Evolutionary conservation across 2,797 vertebrate species (phyloP).

Genomic region (Bradypodion pumilum): DNA sequence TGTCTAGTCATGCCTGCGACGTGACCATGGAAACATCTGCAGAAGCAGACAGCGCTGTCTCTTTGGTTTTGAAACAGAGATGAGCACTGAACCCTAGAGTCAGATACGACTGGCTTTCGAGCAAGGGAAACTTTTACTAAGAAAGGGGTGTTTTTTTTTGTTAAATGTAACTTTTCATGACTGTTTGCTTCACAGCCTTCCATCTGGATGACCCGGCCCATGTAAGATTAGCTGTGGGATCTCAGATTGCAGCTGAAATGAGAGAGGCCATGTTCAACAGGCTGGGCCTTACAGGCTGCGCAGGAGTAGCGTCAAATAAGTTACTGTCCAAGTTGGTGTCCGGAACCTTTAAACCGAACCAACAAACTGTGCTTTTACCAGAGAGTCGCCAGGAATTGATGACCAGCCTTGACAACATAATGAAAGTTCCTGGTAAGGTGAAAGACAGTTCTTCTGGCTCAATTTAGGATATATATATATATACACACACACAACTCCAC

Average conservation of each 20-base stretch:
- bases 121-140: too few species aligned
- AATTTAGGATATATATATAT: not conserved
- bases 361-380: conserved; percentile 88
- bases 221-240: conserved; percentile 79
- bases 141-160: not conserved
- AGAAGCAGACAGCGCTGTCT: too few species aligned
- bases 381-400: conserved; percentile 80
- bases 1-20: too few species aligned
- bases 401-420: conserved; percentile 73
- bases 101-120: too few species aligned
- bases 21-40: too few species aligned
- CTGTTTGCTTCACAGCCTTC: conserved; percentile 65
- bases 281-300: conserved; percentile 87
- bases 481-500: too few species aligned
- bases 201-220: conserved; percentile 68
- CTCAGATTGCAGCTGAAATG: conserved; percentile 86
- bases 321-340: conserved; percentile 89
- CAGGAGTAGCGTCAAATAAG: conserved; percentile 87
- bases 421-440: conserved; percentile 85
- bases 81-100: too few species aligned
- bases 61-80: too few species aligned
- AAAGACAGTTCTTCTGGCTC: not conserved
- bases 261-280: conserved; percentile 74
- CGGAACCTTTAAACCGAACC: conserved; percentile 89
- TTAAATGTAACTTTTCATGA: not conserved